A percentile compares a stretch with the other conserved stretches of the same genome.
phyloP scores from a whole-genome alignment of 2,888 invertebrate genomes.

The Lumbricus terrestris region DNA sequence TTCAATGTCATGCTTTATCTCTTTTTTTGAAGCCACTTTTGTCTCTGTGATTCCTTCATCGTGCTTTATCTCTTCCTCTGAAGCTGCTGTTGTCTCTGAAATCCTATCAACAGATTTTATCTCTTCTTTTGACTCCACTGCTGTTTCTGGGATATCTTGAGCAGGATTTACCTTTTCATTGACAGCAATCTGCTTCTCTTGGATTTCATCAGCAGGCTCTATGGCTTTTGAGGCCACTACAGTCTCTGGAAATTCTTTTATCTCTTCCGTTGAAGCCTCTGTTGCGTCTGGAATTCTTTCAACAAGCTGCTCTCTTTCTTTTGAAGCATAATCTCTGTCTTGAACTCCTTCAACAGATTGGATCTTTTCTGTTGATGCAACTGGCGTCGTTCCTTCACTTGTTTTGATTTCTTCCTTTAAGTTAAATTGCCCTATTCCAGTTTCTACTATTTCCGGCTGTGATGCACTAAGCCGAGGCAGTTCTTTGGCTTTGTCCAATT shows the following conservation, averaged over 20 bases:
- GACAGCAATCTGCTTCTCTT: not conserved
- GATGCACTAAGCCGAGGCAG: not conserved
- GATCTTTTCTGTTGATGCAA: not conserved
- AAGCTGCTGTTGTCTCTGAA: not conserved
- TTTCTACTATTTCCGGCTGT: not conserved
- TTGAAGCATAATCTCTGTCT: not conserved
- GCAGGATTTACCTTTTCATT: not conserved
- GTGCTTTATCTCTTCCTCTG: not conserved
- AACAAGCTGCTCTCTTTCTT: not conserved
- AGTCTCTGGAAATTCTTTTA: not conserved
- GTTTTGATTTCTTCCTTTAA: not conserved
- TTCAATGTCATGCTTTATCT: not conserved
- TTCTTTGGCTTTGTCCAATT: not conserved
- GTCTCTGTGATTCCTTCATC: not conserved
- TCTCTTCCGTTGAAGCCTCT: not conserved
- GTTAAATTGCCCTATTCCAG: not conserved
- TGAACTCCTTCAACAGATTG: not conserved
- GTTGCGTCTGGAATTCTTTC: not conserved
- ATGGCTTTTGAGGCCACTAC: not conserved
- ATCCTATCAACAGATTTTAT: not conserved
- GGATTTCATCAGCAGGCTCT: not conserved
- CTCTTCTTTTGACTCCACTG: not conserved
- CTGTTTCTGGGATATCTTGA: not conserved
- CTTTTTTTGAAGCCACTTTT: not conserved
- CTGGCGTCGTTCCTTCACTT: not conserved